A percentile compares a stretch with the other conserved stretches of the same genome.
phyloP scores from a whole-genome alignment of 2,797 vertebrate genomes.

The Bovichtus variegatus region DNA sequence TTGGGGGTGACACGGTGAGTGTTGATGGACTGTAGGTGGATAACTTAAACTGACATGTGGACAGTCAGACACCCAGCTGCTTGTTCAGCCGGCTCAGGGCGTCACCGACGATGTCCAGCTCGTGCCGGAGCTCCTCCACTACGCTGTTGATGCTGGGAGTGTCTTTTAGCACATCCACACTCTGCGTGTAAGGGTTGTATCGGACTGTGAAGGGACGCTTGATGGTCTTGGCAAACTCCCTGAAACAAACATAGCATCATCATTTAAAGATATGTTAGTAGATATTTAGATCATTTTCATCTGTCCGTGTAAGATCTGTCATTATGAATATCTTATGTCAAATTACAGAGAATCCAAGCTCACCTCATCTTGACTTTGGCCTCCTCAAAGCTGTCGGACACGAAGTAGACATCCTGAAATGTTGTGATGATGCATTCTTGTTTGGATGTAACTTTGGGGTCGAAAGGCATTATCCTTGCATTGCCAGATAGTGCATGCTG shows the following conservation, averaged over 20 bases:
- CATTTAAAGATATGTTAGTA: background rate
- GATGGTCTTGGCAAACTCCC: conserved; percentile 98
- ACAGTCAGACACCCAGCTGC: conserved; percentile 87
- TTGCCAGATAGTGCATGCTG: conserved; percentile 93
- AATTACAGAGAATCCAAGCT: background rate
- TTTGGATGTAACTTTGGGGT: conserved; percentile 92
- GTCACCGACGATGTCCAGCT: conserved; percentile 93
- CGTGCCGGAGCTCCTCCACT: conserved; percentile 93
- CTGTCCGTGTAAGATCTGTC: background rate
- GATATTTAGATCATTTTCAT: background rate
- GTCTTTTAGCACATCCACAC: conserved; percentile 93
- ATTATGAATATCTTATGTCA: too few species aligned
- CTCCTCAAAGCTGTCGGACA: conserved; percentile 97
- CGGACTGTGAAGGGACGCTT: conserved; percentile 95
- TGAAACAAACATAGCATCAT: conserved; percentile 62
- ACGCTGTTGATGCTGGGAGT: conserved; percentile 91
- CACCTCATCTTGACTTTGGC: conserved; percentile 98
- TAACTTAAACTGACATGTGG: background rate
- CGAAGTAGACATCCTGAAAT: conserved; percentile 96
- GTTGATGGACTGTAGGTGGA: conserved; percentile 17
- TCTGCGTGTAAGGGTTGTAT: conserved; percentile 97
- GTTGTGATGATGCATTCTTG: conserved; percentile 97
- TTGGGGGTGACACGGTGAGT: conserved; percentile 37
- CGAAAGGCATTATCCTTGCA: conserved; percentile 92
- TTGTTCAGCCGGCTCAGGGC: conserved; percentile 93